Evolutionary conservation across 2,888 invertebrate genomes (phyloP).

Genomic region (Drosophila nigricruria): DNA sequence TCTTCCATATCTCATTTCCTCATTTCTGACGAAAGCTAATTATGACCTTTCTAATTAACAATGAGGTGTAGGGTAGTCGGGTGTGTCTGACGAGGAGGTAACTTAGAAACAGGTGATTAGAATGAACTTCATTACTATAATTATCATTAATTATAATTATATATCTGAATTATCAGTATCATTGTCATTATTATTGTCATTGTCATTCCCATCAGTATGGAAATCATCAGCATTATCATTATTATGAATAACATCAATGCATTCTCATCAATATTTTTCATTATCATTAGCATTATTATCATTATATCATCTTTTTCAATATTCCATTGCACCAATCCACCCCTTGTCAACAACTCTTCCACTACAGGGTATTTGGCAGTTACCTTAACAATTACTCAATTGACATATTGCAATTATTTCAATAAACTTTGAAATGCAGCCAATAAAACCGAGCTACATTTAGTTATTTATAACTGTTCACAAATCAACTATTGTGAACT

Average conservation of each 20-base stretch:
- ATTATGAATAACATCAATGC: too few relatives aligned
- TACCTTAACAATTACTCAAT: slow-evolving; percentile 2
- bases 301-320: too few relatives aligned
- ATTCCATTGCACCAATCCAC: neutral
- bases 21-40: neutral
- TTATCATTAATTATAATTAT: neutral
- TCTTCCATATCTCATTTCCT: slow-evolving; percentile 14
- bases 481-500: slow-evolving; percentile 10
- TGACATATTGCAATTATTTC: slow-evolving; percentile 18
- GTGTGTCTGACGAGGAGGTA: neutral
- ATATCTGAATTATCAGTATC: neutral
- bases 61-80: neutral
- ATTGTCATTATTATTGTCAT: neutral
- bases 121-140: neutral
- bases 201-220: neutral
- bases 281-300: neutral
- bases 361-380: neutral
- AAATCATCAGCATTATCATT: neutral
- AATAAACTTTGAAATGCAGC: slow-evolving; percentile 6
- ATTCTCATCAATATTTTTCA: neutral
- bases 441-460: neutral
- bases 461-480: slow-evolving; percentile 31
- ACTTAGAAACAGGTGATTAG: neutral
- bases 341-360: too few relatives aligned
- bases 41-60: neutral